Evolutionary conservation across 2,797 vertebrate species (phyloP).

Genomic region (Hydrolagus colliei): DNA sequence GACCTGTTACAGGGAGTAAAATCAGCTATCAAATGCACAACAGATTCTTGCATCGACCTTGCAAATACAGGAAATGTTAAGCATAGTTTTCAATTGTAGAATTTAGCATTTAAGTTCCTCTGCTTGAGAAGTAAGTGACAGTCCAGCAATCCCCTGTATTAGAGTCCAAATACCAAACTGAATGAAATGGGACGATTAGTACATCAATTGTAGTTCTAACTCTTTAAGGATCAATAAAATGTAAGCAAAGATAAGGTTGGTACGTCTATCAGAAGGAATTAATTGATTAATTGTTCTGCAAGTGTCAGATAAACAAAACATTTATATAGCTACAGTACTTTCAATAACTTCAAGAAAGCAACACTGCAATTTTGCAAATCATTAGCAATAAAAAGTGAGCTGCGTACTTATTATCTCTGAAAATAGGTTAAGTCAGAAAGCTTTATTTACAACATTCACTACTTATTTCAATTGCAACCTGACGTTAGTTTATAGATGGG

Average conservation of each 20-base stretch:
- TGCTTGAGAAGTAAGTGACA: neutral
- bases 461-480: neutral
- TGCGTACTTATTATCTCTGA: neutral
- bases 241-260: neutral
- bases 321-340: neutral
- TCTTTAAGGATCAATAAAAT: neutral
- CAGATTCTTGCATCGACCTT: neutral
- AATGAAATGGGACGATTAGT: neutral
- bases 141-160: neutral
- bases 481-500: neutral
- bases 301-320: neutral
- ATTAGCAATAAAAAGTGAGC: neutral
- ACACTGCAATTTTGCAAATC: neutral
- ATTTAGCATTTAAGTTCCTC: neutral
- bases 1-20: neutral
- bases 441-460: neutral
- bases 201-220: neutral
- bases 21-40: neutral
- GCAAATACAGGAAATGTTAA: neutral
- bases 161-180: neutral
- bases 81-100: too few relatives aligned
- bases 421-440: neutral
- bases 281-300: neutral
- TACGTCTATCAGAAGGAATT: neutral
- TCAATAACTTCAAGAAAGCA: neutral